phyloP scores from a whole-genome alignment of 2,113 vertebrate genomes.

The Harpagus bidentatus region DNA sequence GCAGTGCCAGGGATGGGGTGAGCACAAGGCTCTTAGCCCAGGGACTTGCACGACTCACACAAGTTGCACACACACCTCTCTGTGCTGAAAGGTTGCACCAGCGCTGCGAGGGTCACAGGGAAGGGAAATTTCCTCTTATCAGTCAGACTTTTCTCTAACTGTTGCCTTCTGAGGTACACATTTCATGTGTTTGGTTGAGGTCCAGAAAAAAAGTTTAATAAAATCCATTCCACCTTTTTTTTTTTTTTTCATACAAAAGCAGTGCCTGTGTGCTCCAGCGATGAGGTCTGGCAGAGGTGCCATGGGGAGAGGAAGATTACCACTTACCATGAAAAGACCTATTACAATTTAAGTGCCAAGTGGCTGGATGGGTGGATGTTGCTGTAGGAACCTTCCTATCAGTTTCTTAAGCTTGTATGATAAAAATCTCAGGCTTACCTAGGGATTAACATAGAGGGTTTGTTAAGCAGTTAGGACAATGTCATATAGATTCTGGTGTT shows the following conservation, averaged over 20 bases:
- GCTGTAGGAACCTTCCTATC: not conserved
- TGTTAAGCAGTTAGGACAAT: not conserved
- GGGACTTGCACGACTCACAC: not conserved
- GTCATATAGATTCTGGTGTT: not conserved
- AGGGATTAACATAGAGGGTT: not conserved
- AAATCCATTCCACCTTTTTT: not conserved
- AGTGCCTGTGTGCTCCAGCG: not conserved
- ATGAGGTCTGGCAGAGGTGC: not conserved
- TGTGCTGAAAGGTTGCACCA: not conserved
- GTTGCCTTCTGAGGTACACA: not conserved
- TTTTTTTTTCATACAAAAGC: not conserved
- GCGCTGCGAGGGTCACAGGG: fast-evolving
- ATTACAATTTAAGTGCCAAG: not conserved
- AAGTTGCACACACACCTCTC: fast-evolving
- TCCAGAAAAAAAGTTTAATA: not conserved
- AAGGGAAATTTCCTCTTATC: not conserved
- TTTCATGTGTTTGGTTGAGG: not conserved
- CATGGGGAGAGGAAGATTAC: not conserved
- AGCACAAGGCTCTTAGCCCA: not conserved
- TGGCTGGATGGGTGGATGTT: not conserved
- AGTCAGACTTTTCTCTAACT: not conserved
- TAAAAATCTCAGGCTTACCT: not conserved
- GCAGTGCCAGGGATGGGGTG: fast-evolving
- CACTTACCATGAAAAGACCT: not conserved
- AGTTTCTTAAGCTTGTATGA: not conserved